Base-by-base conservation (phyloP, 2,888 invertebrate genomes). In the Ethmia dodecea region DNA sequence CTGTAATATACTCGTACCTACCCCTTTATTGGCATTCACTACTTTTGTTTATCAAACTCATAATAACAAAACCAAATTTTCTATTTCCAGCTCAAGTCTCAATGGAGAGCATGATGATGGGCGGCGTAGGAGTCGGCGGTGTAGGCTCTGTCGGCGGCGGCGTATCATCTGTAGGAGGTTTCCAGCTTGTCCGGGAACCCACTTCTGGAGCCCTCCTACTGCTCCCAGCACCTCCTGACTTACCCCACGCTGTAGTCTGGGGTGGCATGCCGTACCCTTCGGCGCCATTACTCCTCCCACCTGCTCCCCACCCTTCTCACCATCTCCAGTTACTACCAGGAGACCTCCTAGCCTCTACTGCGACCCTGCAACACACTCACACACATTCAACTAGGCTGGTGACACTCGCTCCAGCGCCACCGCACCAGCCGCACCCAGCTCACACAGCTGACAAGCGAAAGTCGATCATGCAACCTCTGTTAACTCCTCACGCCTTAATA, bases 181-280 rank as follows among this genome's bases (percentile, higher is more conserved):
- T 93, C 76, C 96, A 96, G 78, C 88, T 96, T 60, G 93, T 94
- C 32, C 90, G 96, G 45, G 96, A 96, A 69, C 94, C 95, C 16
- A 89, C 92, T 13, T 93, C 94, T 3, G 95, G 96, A 28, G 94
- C 94, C 52, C 87, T 95, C 42, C 89, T 95, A 46, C 90, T 95
- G 45, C 88, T 95, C 52, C 94, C 94, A 28, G 89, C 94, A 22
- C 89, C 93, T 28, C 91, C 74, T 2, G 92, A 92, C 58, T 80
- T 92, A 44, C 92, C 92, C 45, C 92, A 92, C 65, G 88, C 93
- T 0, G 91, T 93, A 28, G 90, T 93, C 12, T 93, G 93, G 93
- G 92, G 93, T 24, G 90, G 91, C 54, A 89, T 92, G 64, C 70
- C 86, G 41, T 84, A 84, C 47, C 66, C 81, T 1, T 73, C 84